These are phyloP conservation scores for Amiota mariae DNA, from an alignment of 2,888 invertebrate species.

Conservation along the genomic window DNA sequence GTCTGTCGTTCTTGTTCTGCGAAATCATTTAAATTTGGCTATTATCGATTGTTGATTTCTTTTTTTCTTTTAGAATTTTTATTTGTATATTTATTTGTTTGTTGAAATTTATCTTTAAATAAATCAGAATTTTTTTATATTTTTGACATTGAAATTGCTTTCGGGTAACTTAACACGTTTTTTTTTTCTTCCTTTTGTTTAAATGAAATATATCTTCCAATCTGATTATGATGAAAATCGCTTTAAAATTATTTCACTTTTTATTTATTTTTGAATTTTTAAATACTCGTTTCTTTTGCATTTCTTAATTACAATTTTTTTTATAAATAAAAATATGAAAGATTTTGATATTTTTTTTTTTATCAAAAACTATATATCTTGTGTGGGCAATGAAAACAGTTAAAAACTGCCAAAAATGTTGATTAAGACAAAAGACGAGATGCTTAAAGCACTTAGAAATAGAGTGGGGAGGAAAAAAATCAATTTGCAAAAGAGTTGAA, in stretches of 20 bases:
- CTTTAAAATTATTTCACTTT: slow-evolving; percentile 2
- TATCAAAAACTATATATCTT: slow-evolving; percentile 55
- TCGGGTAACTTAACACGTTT: not conserved
- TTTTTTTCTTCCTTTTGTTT: not conserved
- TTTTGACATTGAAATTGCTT: slow-evolving; percentile 28
- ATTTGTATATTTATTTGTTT: not conserved
- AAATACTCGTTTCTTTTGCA: not conserved
- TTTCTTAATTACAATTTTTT: slow-evolving; percentile 2
- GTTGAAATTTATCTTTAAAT: not conserved
- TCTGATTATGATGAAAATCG: no score
- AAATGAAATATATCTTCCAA: not conserved
- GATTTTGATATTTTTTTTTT: slow-evolving; percentile 42
- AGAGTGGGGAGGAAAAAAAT: not conserved
- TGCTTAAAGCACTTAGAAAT: slow-evolving; percentile 1
- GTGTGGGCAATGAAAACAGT: slow-evolving; percentile 61
- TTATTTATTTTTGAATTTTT: not conserved
- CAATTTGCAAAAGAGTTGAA: not conserved
- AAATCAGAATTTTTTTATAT: slow-evolving; percentile 10
- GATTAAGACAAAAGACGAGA: not conserved
- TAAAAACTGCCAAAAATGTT: slow-evolving; percentile 42
- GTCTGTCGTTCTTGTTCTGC: not conserved
- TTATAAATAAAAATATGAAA: not conserved
- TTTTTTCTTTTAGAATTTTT: not conserved
- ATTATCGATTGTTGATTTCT: not conserved
- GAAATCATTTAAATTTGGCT: slow-evolving; percentile 8